A percentile compares a stretch with the other conserved stretches of the same genome.
Evolutionary conservation across 2,888 invertebrate species (phyloP).

Genomic region (Lycia hirtaria): DNA sequence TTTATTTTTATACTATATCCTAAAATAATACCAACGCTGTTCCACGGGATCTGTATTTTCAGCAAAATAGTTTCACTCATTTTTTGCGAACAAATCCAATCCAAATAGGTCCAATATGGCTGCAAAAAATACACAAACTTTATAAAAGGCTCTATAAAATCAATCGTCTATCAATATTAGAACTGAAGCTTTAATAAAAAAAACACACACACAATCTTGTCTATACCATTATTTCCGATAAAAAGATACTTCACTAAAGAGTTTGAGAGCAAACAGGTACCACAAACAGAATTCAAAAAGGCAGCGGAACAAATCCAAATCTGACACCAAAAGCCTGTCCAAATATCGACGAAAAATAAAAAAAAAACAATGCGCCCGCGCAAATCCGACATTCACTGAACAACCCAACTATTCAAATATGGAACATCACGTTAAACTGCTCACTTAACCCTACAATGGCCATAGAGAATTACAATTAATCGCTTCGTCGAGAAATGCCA

Average conservation of each 20-base stretch:
- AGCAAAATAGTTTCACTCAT: not conserved
- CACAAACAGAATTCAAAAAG: slow-evolving; percentile 38
- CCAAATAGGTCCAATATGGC: too few species aligned
- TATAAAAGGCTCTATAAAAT: slow-evolving; percentile 13
- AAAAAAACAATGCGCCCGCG: slow-evolving; percentile 59
- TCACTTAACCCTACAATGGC: slow-evolving; percentile 83
- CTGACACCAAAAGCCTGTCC: slow-evolving; percentile 52
- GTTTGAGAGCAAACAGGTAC: slow-evolving; percentile 36
- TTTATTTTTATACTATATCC: not conserved
- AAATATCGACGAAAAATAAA: slow-evolving; percentile 56
- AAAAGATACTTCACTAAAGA: slow-evolving; percentile 33
- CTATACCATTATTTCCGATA: slow-evolving; percentile 18
- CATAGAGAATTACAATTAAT: slow-evolving; percentile 84
- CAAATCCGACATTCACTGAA: slow-evolving; percentile 57
- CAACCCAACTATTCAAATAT: slow-evolving; percentile 64
- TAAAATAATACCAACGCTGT: not conserved
- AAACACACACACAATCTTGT: not conserved
- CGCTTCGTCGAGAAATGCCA: slow-evolving; percentile 80
- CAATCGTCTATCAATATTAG: slow-evolving; percentile 12
- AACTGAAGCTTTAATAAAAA: not conserved
- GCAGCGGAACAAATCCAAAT: slow-evolving; percentile 54
- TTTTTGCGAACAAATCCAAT: not conserved
- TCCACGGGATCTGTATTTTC: not conserved
- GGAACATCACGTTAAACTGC: slow-evolving; percentile 70
- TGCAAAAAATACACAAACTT: slow-evolving; percentile 5